Evolutionary conservation across 2,797 vertebrate genomes (phyloP).

Genomic region (Staurois parvus): DNA sequence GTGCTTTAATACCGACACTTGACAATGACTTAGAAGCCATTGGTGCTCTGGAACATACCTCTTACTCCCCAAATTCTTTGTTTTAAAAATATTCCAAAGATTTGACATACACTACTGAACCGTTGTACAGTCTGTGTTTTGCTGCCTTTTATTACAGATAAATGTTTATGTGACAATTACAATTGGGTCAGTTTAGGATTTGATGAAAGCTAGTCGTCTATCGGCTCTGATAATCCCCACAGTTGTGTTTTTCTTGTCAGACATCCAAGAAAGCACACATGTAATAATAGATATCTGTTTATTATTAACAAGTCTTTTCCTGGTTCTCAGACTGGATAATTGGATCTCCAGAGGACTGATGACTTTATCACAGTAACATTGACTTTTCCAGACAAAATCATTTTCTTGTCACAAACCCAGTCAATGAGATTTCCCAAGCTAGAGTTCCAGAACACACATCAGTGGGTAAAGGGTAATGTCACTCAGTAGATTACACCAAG

Average conservation of each 20-base stretch:
- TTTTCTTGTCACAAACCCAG: not conserved
- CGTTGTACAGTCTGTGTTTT: too few species aligned
- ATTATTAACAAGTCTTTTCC: constrained; percentile 17
- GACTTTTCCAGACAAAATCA: constrained; percentile 1
- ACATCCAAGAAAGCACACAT: not conserved
- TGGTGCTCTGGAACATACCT: too few species aligned
- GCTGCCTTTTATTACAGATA: not conserved
- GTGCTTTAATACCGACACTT: too few species aligned
- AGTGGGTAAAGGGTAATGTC: too few species aligned
- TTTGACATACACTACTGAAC: too few species aligned
- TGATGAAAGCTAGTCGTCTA: not conserved
- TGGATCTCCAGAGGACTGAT: constrained; percentile 21
- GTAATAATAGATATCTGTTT: not conserved
- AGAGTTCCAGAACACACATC: not conserved
- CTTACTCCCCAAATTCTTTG: too few species aligned
- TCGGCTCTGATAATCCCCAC: not conserved
- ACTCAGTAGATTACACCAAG: too few species aligned
- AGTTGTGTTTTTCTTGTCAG: not conserved
- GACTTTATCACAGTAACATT: constrained; percentile 22
- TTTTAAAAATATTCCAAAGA: too few species aligned
- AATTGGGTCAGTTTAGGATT: not conserved
- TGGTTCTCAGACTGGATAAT: constrained; percentile 33
- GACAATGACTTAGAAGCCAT: too few species aligned
- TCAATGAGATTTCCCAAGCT: not conserved
- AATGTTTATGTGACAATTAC: not conserved